Evolutionary conservation across 2,888 invertebrate species (phyloP), one percentile per base, ranked within the genome.

Genomic region (Cheilosia grossa): DNA sequence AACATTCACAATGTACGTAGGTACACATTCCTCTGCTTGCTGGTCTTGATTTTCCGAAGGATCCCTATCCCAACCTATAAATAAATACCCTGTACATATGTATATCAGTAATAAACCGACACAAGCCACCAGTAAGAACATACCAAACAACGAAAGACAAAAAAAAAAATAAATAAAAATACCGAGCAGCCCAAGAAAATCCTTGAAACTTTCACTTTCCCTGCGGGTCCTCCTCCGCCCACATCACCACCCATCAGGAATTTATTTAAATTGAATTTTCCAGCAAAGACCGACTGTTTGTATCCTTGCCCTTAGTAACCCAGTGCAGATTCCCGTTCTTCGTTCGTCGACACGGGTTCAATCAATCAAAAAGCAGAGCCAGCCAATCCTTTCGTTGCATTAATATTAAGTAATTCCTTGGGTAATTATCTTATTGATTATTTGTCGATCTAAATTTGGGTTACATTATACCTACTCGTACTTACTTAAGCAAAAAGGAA

Each of bases 181-280:
- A 59, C 63, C 53, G 70, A 85, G 33, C 75, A 77, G 75, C 80
- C 85, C 75, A 67, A 75, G 75, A 85, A 85, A 80, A 80, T 75
- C 80, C 85, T 85, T 85, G 85, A 85, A 85, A 85, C 85, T 85
- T 80, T 81, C 81, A 81, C 75, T 85, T 85, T 81, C 75, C 70
- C 66, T 56, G 1, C 7, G 17, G 17, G 47, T 19, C 51, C 24
- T 4, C 51, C 21, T 5, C 13, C 17, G 9, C 10, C 17, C 10
- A 7, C 5, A 27, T 6, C 5, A 5, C 17, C n/a, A 5, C 51
- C 51, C 51, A 51, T 4, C 13, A 70, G 69, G 74, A 79, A 58
- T 74, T 79, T 83, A 69, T 79, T 83, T 74, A 63, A 82, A 82
- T 79, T 74, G 73, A 27, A 58, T 40, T 61, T 78, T 53, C 27